Conservation (phyloP, 2,113 vertebrate species). For the Natator depressus region DNA sequence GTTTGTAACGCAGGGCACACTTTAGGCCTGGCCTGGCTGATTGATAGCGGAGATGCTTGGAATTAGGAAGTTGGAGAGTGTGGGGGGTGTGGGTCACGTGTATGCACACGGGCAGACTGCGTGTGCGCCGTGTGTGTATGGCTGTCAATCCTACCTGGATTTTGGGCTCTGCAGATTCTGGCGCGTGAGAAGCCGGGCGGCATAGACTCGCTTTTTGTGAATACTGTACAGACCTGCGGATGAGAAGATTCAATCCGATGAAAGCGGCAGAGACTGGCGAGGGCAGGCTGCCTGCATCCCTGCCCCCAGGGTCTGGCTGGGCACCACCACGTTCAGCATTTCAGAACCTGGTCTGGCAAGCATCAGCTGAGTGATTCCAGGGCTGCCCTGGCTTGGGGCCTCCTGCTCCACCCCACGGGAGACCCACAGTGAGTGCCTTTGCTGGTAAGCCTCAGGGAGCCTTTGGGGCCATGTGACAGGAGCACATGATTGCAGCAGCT, state of each 20-base stretch:
- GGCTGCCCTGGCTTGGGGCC: not conserved
- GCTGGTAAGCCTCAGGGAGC: accelerated
- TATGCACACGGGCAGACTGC: accelerated
- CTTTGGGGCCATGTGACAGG: accelerated
- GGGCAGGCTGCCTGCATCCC: not conserved
- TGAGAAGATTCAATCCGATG: not conserved
- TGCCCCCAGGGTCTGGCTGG: not conserved
- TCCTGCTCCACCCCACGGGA: not conserved
- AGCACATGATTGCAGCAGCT: accelerated
- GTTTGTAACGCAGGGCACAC: accelerated
- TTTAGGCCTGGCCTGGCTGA: not conserved
- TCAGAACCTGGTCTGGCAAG: not conserved
- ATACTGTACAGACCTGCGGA: slow-evolving; percentile 87
- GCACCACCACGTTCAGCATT: accelerated
- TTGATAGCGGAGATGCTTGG: not conserved
- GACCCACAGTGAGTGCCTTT: not conserved
- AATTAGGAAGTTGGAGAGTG: not conserved
- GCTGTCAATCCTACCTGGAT: slow-evolving; percentile 85
- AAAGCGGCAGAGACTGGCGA: accelerated
- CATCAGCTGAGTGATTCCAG: not conserved
- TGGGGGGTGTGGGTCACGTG: accelerated
- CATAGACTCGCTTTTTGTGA: slow-evolving; percentile 93
- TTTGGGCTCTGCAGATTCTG: slow-evolving; percentile 94
- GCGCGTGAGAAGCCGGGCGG: slow-evolving; percentile 88
- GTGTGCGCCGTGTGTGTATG: accelerated